Evolutionary conservation across 2,888 invertebrate species (phyloP).

Genomic region (Sinohyriopsis cumingii): DNA sequence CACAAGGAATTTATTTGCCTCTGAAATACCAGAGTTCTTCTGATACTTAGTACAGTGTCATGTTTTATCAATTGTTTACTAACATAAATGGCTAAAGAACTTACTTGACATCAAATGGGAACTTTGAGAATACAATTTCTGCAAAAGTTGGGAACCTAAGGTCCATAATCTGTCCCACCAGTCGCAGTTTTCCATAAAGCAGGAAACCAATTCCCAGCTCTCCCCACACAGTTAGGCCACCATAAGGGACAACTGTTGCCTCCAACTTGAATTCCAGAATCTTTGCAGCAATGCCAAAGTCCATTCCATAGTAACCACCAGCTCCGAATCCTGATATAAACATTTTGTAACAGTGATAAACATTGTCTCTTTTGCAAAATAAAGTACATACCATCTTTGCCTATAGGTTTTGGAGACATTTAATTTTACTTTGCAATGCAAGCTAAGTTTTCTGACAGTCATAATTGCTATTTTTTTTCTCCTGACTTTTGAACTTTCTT

Average conservation of each 20-base stretch:
- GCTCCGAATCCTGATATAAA: slow-evolving; percentile 31
- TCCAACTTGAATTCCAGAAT: slow-evolving; percentile 25
- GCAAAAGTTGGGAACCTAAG: slow-evolving; percentile 41
- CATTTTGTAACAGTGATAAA: background rate
- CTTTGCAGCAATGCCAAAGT: slow-evolving; percentile 30
- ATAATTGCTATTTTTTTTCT: too few species aligned
- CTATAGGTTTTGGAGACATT: too few species aligned
- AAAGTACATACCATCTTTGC: background rate
- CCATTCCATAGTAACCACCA: slow-evolving; percentile 36
- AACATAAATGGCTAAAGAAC: background rate
- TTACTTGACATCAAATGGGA: slow-evolving; percentile 48
- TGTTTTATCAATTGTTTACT: too few species aligned
- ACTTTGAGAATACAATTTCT: slow-evolving; percentile 43
- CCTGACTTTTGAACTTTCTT: too few species aligned
- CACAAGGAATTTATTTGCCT: too few species aligned
- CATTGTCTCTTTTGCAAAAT: background rate
- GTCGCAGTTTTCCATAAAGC: slow-evolving; percentile 34
- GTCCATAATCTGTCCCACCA: slow-evolving; percentile 42
- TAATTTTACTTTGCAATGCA: too few species aligned
- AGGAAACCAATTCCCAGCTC: slow-evolving; percentile 30
- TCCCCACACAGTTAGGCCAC: slow-evolving; percentile 28
- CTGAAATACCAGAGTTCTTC: too few species aligned
- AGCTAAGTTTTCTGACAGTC: too few species aligned
- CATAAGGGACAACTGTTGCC: slow-evolving; percentile 26
- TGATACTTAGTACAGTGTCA: too few species aligned